Evolutionary conservation across 2,888 invertebrate genomes (phyloP), one percentile per base, ranked within the genome.

Genomic region (Congeria kusceri): DNA sequence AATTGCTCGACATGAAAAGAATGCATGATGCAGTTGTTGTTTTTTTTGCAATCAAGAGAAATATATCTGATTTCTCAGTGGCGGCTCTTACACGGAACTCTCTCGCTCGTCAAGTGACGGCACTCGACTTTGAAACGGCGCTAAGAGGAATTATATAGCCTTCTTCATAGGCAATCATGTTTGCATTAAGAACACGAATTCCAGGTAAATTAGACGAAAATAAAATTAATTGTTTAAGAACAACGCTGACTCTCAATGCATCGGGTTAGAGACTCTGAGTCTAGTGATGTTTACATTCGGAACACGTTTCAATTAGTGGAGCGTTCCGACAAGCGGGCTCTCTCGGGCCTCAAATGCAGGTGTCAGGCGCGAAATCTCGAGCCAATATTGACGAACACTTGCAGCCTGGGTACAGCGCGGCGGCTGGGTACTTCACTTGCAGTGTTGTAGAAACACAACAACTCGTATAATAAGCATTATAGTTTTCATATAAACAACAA

Each of bases 191-290:
- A 39, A 57, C 63, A 69, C 49, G 59, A 77, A 73, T 73, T 64
- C 72, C 58, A 23, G 23, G 47, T 64, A 77, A 77, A 77, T 77
- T 77, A 77, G 63, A 63, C 58, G 59, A 59, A 64, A 72, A 77
- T 72, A 72, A 77, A 77, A 53, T 68, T 68, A 77, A 77, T 77
- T 73, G 77, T 77, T 77, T 77, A 67, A 59, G 68, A 77, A 72
- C 59, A 68, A 56, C 59, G 49, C 59, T n/a, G 58, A 39, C 58
- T 69, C 66, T 61, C 56, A 53, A 29, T 28, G 49, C 61, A 62
- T 29, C 49, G 13, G 4, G 32, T 15, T 29, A 18, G 64, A 75
- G 75, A 75, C 75, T 53, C 7, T 25, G 57, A 28, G 75, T 75
- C 75, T 75, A 25, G 46, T 46, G 23, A 32, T 69, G 75, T 69